phyloP scores from a whole-genome alignment of 1,140 invertebrate species.

The Oreohelix idahoensis region DNA sequence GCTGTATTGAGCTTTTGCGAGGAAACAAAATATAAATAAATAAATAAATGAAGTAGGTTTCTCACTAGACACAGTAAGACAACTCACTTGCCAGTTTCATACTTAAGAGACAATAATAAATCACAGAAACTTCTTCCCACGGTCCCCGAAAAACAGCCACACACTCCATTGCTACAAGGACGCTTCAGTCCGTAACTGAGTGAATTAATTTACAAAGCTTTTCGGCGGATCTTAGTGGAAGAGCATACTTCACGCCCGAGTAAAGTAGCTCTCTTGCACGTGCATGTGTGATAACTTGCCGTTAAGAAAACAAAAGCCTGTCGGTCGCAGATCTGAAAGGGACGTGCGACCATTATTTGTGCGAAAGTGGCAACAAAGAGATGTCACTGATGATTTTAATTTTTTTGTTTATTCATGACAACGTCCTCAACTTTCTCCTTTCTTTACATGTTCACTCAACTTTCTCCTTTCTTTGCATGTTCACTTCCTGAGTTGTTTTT shows the following conservation, averaged over 20 bases:
- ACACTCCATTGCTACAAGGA: neutral
- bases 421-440: neutral
- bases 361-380: neutral
- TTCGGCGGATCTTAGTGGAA: neutral
- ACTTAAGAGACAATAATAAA: too few species aligned
- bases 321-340: neutral
- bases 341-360: slow-evolving; percentile 11
- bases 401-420: neutral
- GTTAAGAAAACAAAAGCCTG: slow-evolving; percentile 1
- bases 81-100: too few species aligned
- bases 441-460: too few species aligned
- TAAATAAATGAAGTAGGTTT: too few species aligned
- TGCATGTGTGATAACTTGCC: slow-evolving; percentile 2
- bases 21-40: too few species aligned
- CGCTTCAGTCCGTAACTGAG: neutral
- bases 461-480: neutral
- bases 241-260: neutral
- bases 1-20: too few species aligned
- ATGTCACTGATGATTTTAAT: neutral
- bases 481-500: neutral
- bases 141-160: neutral
- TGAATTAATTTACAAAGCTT: slow-evolving; percentile 12
- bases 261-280: slow-evolving; percentile 3
- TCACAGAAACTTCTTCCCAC: neutral
- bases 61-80: too few species aligned